These are phyloP conservation scores for Cetoscarus ocellatus DNA, from an alignment of 2,797 vertebrate genomes.

Conservation along the genomic window DNA sequence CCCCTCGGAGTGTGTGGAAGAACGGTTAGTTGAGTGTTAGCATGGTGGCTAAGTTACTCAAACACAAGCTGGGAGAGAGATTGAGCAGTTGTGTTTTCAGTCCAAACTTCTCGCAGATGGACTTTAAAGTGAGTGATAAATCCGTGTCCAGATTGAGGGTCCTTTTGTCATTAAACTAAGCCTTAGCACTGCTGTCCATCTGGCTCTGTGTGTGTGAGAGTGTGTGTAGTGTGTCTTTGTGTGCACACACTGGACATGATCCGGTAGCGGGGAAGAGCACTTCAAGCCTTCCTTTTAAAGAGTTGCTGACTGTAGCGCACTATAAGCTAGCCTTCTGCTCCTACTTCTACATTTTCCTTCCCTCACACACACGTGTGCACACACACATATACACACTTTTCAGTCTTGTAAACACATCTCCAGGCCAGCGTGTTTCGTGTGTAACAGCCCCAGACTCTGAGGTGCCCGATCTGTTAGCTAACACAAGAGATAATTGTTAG, in stretches of 20 bases:
- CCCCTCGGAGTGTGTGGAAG: constrained; percentile 16
- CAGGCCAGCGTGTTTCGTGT: constrained; percentile 55
- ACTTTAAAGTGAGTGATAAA: constrained; percentile 87
- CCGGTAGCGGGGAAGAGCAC: constrained; percentile 65
- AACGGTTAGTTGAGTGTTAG: constrained; percentile 16
- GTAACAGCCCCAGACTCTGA: constrained; percentile 64
- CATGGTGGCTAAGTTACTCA: constrained; percentile 51
- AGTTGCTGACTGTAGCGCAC: constrained; percentile 73
- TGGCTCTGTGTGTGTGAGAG: constrained; percentile 69
- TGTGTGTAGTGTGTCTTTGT: constrained; percentile 54
- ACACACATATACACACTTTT: constrained; percentile 33
- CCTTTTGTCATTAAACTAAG: constrained; percentile 88
- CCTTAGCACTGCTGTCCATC: constrained; percentile 85
- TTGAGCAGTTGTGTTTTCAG: constrained; percentile 76
- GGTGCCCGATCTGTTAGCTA: constrained; percentile 72
- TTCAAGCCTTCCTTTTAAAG: constrained; percentile 81
- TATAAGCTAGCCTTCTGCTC: constrained; percentile 72
- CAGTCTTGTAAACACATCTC: constrained; percentile 70
- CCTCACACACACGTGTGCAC: constrained; percentile 12
- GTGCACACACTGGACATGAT: constrained; percentile 69
- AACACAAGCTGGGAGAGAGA: constrained; percentile 58
- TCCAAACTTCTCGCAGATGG: constrained; percentile 84
- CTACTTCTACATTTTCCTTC: constrained; percentile 40
- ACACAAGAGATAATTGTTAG: constrained; percentile 81
- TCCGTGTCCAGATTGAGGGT: constrained; percentile 85